These are phyloP conservation scores for Drosophila acutilabella DNA, from an alignment of 2,888 invertebrate species.

Conservation along the genomic window DNA sequence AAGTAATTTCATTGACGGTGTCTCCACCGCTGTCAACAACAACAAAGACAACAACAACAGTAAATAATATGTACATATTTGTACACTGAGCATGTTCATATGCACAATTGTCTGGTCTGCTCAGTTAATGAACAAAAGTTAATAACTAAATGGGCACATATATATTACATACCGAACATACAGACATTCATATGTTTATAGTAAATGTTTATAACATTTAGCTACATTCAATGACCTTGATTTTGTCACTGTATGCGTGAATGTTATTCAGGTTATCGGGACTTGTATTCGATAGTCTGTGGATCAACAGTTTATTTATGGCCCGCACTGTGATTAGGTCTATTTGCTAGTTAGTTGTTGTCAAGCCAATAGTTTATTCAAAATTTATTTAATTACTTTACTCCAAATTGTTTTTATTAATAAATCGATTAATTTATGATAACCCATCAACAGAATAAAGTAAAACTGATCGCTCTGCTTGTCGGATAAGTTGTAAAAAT, in stretches of 20 bases:
- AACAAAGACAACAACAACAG: constrained; percentile 3
- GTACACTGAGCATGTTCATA: constrained; percentile 15
- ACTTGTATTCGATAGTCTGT: constrained; percentile 29
- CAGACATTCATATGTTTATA: constrained; percentile 18
- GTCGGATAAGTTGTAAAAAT: constrained; percentile 1
- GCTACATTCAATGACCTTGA: constrained; percentile 69
- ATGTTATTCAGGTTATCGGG: constrained; percentile 51
- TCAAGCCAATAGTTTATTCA: constrained; percentile 3
- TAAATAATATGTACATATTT: background rate
- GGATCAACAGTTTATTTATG: constrained; percentile 59
- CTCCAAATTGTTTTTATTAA: constrained; percentile 4
- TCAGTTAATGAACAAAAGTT: constrained; percentile 59
- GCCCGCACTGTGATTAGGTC: constrained; percentile 29
- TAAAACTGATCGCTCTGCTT: constrained; percentile 4
- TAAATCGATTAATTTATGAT: constrained; percentile 25
- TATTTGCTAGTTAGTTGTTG: constrained; percentile 22
- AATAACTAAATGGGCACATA: constrained; percentile 56
- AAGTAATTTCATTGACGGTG: constrained; percentile 73
- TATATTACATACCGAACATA: background rate
- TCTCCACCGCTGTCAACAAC: constrained; percentile 32
- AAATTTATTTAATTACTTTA: constrained; percentile 23
- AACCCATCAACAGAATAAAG: constrained; percentile 4
- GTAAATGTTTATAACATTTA: constrained; percentile 66
- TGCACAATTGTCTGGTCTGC: constrained; percentile 34
- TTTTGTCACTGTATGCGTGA: constrained; percentile 32